Evolutionary conservation across 2,113 vertebrate species (phyloP).

Genomic region (Dicentrarchus labrax): DNA sequence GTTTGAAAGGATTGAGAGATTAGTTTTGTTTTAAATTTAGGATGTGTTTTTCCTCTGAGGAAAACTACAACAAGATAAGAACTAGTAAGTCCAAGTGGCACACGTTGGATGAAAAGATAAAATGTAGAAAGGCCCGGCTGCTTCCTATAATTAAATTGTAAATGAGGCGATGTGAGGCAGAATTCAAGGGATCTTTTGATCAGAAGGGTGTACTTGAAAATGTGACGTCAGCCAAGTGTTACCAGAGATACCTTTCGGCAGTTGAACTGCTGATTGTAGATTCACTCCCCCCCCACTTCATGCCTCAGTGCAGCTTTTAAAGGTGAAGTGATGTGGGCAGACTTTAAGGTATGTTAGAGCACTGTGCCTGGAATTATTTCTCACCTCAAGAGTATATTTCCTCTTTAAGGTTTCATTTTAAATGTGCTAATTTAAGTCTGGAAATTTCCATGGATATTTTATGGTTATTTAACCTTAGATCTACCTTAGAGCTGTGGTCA

Average conservation of each 20-base stretch:
- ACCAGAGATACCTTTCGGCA: neutral
- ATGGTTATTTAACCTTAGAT: neutral
- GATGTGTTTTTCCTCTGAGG: neutral
- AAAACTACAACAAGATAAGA: neutral
- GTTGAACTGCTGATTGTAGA: conserved; percentile 18
- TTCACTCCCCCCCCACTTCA: conserved; percentile 4
- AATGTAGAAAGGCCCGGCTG: neutral
- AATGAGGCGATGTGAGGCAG: neutral
- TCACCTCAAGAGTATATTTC: conserved; percentile 27
- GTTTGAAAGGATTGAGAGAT: neutral
- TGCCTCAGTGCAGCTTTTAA: conserved; percentile 4
- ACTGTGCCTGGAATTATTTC: conserved; percentile 12
- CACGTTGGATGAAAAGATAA: neutral
- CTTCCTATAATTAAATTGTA: neutral
- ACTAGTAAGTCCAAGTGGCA: too few relatives aligned
- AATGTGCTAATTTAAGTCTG: neutral
- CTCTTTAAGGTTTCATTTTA: conserved; percentile 41
- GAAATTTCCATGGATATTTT: neutral
- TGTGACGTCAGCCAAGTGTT: neutral
- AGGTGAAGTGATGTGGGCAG: conserved; percentile 18
- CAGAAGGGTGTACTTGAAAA: neutral
- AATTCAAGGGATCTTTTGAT: conserved; percentile 26
- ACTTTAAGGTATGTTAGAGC: neutral
- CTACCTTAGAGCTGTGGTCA: neutral
- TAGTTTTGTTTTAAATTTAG: neutral